A percentile compares a stretch with the other conserved stretches of the same genome.
Evolutionary conservation across 2,797 vertebrate genomes (phyloP).

Genomic region (Orientallactaga sibirica): DNA sequence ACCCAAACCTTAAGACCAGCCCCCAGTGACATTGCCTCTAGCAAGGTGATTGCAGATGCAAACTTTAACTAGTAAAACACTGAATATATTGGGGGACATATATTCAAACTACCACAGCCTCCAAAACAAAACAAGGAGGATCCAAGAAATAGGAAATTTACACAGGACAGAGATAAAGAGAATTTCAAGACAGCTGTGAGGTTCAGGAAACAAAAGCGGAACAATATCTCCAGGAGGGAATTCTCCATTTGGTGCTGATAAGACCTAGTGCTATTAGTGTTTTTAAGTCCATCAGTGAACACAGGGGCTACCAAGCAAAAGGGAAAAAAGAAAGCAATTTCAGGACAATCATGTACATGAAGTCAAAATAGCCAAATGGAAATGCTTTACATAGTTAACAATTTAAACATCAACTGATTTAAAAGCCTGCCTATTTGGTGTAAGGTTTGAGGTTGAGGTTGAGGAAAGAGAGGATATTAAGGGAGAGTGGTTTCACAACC

Average conservation of each 20-base stretch:
- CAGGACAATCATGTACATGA: background rate
- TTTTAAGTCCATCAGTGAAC: background rate
- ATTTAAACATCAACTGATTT: background rate
- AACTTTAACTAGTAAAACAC: too few relatives aligned
- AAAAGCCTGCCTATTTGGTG: too few relatives aligned
- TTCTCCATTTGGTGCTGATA: background rate
- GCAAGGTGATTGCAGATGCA: too few relatives aligned
- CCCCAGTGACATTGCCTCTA: too few relatives aligned
- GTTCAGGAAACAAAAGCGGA: background rate
- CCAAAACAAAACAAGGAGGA: background rate
- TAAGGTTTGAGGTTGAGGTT: too few relatives aligned
- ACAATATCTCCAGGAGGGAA: background rate
- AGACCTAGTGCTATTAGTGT: constrained; percentile 19
- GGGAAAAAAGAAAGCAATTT: background rate
- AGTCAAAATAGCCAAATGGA: constrained; percentile 23
- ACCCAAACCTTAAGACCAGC: too few relatives aligned
- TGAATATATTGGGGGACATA: too few relatives aligned
- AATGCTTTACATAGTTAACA: constrained; percentile 7
- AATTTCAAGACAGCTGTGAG: background rate
- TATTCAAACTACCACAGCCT: too few relatives aligned
- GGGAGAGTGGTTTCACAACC: too few relatives aligned
- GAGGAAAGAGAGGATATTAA: too few relatives aligned
- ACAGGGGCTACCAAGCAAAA: background rate
- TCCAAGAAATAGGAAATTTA: background rate
- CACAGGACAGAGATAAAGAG: background rate